Conservation (phyloP, 2,888 invertebrate species). For the Cataglyphis cursor region DNA sequence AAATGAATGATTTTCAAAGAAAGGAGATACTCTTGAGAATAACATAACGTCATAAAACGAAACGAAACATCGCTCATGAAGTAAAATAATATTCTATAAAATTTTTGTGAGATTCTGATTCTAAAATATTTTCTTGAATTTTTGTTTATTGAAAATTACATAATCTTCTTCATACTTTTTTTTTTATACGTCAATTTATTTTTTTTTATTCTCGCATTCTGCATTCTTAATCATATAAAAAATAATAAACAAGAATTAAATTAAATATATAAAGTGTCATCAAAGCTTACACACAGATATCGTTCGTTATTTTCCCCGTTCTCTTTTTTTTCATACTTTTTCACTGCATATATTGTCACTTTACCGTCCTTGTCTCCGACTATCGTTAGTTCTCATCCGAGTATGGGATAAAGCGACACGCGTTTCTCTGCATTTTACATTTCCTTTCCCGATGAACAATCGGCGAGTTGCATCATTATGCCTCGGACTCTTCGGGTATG, state of each 20-base stretch:
- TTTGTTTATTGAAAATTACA: neutral
- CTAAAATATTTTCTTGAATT: neutral
- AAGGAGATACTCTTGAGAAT: neutral
- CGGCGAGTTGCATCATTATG: constrained; percentile 14
- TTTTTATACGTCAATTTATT: neutral
- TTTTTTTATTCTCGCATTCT: neutral
- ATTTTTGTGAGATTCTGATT: constrained; percentile 46
- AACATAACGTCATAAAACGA: too few relatives aligned
- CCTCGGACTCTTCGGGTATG: constrained; percentile 54
- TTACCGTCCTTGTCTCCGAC: constrained; percentile 71
- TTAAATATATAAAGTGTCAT: neutral
- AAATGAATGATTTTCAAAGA: too few relatives aligned
- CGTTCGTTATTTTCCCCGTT: constrained; percentile 67
- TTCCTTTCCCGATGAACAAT: constrained; percentile 56
- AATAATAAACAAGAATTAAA: neutral
- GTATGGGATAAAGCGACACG: constrained; percentile 1
- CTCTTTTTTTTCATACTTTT: constrained; percentile 4
- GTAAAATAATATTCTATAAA: neutral
- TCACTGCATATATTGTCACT: constrained; percentile 61
- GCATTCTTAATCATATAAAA: neutral
- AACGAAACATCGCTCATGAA: too few relatives aligned
- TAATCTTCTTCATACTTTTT: neutral
- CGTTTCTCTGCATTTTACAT: constrained; percentile 60
- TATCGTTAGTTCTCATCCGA: constrained; percentile 72
- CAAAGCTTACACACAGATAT: constrained; percentile 55